phyloP scores from a whole-genome alignment of 2,797 vertebrate genomes.

The Sitta carolinensis region DNA sequence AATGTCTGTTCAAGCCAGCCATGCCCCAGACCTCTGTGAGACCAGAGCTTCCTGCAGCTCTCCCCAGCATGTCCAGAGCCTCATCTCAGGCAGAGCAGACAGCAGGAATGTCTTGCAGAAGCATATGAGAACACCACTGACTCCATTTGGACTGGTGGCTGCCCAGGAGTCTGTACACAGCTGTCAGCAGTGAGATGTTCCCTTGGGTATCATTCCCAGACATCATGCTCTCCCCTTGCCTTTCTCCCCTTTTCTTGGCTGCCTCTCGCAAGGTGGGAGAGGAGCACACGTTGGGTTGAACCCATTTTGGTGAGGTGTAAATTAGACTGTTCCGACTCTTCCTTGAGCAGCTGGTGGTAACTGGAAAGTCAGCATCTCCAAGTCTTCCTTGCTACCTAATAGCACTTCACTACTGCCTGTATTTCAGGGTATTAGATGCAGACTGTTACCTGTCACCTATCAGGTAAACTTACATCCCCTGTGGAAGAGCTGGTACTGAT shows the following conservation, averaged over 20 bases:
- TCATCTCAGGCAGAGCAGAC: neutral
- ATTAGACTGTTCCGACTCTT: neutral
- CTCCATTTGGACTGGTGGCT: neutral
- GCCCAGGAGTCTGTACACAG: neutral
- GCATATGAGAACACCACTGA: neutral
- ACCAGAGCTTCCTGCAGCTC: neutral
- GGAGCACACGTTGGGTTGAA: neutral
- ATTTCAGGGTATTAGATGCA: neutral
- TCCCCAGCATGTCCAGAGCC: neutral
- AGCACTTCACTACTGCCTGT: neutral
- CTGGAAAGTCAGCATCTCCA: neutral
- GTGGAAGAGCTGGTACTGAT: neutral
- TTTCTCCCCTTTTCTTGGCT: neutral
- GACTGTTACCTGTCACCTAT: neutral
- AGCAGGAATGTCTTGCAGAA: neutral
- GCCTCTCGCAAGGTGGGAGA: neutral
- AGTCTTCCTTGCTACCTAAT: neutral
- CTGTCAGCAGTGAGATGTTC: neutral
- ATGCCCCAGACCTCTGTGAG: neutral
- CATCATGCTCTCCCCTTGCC: neutral
- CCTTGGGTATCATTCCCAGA: neutral
- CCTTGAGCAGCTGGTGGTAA: neutral
- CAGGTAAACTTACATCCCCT: neutral
- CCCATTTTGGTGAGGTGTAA: neutral
- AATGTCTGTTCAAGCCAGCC: neutral